A percentile compares a stretch with the other conserved stretches of the same genome.
Evolutionary conservation across 1,140 invertebrate species (phyloP).

Genomic region (Orius laevigatus): DNA sequence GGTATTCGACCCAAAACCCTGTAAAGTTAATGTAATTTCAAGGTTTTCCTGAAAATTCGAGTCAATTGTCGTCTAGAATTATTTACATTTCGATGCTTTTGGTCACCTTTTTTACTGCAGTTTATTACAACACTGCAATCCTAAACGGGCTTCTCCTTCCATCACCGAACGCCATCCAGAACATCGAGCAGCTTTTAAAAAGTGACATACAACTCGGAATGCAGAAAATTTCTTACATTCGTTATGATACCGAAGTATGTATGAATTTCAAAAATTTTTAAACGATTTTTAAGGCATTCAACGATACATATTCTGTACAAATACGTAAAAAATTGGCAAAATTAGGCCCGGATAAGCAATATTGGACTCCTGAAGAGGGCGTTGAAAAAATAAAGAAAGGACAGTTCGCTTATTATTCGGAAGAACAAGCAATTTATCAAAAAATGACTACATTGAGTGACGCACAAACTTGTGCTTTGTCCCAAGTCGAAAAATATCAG

Average conservation of each 20-base stretch:
- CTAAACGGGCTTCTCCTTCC: slow-evolving; percentile 9
- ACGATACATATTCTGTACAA: slow-evolving; percentile 3
- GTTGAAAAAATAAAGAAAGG: slow-evolving; percentile 10
- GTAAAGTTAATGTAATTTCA: no score
- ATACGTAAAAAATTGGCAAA: slow-evolving; percentile 5
- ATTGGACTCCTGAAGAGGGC: slow-evolving; percentile 2
- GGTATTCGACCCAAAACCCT: no score
- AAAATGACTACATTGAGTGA: slow-evolving; percentile 1
- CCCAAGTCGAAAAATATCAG: slow-evolving; percentile 10
- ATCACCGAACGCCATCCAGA: slow-evolving; percentile 12
- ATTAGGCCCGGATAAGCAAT: not conserved
- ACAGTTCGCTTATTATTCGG: slow-evolving; percentile 8
- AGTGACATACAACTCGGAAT: slow-evolving; percentile 10
- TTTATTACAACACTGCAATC: slow-evolving; percentile 13
- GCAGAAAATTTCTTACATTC: slow-evolving; percentile 7
- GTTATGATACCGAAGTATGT: not conserved
- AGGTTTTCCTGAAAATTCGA: slow-evolving; percentile 11
- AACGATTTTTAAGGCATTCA: slow-evolving; percentile 1
- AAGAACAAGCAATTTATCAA: slow-evolving; percentile 10
- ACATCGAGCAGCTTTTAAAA: slow-evolving; percentile 10
- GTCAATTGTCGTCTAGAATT: slow-evolving; percentile 2
- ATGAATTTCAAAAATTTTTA: not conserved
- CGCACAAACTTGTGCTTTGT: slow-evolving; percentile 5
- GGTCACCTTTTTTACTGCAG: slow-evolving; percentile 5
- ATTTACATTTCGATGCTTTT: slow-evolving; percentile 8